These are phyloP conservation scores for Esox niger DNA, from an alignment of 2,113 vertebrate genomes.

Conservation along the genomic window DNA sequence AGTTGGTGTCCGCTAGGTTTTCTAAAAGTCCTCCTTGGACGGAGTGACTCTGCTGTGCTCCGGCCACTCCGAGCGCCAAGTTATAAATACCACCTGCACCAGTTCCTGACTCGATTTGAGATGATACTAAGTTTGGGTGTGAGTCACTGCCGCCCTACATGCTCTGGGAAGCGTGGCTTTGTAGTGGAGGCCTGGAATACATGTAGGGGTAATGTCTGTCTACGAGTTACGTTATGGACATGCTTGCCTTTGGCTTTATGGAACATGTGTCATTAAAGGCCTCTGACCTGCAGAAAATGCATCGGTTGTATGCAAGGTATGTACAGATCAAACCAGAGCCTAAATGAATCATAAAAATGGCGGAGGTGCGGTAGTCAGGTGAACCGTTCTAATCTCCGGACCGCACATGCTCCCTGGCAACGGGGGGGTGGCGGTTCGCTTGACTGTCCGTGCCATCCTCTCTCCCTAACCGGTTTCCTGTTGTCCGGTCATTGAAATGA, in stretches of 20 bases:
- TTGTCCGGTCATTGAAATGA: no score
- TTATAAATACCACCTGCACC: conserved; percentile 63
- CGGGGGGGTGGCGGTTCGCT: no score
- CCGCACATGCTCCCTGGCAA: no score
- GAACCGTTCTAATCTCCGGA: no score
- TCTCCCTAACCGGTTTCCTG: no score
- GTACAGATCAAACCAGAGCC: no score
- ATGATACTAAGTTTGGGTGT: conserved; percentile 71
- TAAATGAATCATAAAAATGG: no score
- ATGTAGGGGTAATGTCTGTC: conserved; percentile 2
- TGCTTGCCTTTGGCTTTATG: neutral
- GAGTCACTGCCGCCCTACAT: conserved; percentile 50
- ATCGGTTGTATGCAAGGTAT: no score
- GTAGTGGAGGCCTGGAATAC: conserved; percentile 45
- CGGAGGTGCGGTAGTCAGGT: no score
- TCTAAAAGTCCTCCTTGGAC: conserved; percentile 32
- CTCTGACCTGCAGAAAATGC: neutral
- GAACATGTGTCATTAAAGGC: neutral
- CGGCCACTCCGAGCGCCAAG: conserved; percentile 28
- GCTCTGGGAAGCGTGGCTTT: conserved; percentile 56
- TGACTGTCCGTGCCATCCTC: no score
- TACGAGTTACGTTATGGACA: neutral
- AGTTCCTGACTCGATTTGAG: conserved; percentile 63
- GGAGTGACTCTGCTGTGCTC: conserved; percentile 23
- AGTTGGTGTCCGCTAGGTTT: conserved; percentile 37